phyloP scores from a whole-genome alignment of 2,888 invertebrate species.

The Laothoe populi region DNA sequence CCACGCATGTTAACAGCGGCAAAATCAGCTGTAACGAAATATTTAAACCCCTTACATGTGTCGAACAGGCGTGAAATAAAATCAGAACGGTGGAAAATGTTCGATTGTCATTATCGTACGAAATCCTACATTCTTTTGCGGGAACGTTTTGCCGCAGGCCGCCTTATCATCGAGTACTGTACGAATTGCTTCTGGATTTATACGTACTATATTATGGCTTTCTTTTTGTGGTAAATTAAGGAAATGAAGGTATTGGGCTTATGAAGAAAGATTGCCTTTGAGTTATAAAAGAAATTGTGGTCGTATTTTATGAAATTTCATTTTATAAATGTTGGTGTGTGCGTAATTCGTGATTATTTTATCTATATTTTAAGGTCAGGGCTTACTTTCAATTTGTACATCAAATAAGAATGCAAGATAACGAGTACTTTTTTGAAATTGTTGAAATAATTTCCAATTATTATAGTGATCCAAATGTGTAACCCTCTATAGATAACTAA shows the following conservation, averaged over 20 bases:
- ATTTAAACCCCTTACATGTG: not conserved
- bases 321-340: not conserved
- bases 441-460: no score
- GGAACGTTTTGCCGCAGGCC: not conserved
- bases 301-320: slow-evolving; percentile 6
- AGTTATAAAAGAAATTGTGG: not conserved
- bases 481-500: no score
- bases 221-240: slow-evolving; percentile 27
- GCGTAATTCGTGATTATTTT: not conserved
- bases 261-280: slow-evolving; percentile 13
- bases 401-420: no score
- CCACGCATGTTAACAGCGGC: no score
- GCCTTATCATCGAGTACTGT: not conserved
- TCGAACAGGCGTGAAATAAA: not conserved
- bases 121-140: slow-evolving; percentile 27
- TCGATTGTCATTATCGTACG: slow-evolving; percentile 28
- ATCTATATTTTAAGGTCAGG: no score
- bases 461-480: no score
- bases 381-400: no score
- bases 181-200: slow-evolving; percentile 15
- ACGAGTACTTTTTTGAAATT: no score
- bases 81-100: not conserved
- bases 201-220: not conserved
- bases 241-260: slow-evolving; percentile 17
- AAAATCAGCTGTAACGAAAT: not conserved